phyloP scores from a whole-genome alignment of 2,888 invertebrate genomes.

The Pammene aurita region DNA sequence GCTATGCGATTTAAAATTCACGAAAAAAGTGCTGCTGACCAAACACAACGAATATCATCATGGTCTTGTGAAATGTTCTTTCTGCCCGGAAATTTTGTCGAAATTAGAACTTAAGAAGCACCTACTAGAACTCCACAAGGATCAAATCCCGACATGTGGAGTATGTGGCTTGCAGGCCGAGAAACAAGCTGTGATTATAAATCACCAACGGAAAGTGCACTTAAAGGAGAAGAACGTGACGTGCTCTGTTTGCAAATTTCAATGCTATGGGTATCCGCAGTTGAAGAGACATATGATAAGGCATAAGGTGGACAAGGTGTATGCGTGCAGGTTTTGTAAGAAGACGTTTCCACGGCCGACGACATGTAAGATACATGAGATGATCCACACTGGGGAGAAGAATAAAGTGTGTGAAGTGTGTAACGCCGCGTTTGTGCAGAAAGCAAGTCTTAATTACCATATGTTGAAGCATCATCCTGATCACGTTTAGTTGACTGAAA shows the following conservation, averaged over 20 bases:
- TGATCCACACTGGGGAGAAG: slow-evolving; percentile 48
- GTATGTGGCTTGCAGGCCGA: background rate
- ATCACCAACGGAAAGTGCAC: slow-evolving; percentile 11
- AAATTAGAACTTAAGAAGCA: background rate
- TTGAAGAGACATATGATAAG: slow-evolving; percentile 43
- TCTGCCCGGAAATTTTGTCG: background rate
- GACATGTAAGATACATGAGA: slow-evolving; percentile 45
- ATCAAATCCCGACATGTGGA: slow-evolving; percentile 7
- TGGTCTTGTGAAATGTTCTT: background rate
- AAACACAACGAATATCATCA: background rate
- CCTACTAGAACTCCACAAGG: background rate
- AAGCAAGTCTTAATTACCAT: slow-evolving; percentile 51
- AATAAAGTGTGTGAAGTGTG: slow-evolving; percentile 47
- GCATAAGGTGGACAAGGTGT: slow-evolving; percentile 50
- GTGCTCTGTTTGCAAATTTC: slow-evolving; percentile 12
- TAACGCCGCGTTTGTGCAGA: slow-evolving; percentile 51
- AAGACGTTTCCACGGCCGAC: slow-evolving; percentile 50
- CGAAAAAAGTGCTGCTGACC: background rate
- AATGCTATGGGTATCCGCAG: background rate
- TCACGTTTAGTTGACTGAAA: slow-evolving; percentile 1
- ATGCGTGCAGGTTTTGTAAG: slow-evolving; percentile 54
- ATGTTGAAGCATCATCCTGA: slow-evolving; percentile 49
- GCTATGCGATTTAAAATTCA: background rate
- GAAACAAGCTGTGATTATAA: background rate
- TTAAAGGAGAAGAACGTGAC: slow-evolving; percentile 26